These are phyloP conservation scores for Cyclopterus lumpus DNA, from an alignment of 2,797 vertebrate species.

Conservation along the genomic window DNA sequence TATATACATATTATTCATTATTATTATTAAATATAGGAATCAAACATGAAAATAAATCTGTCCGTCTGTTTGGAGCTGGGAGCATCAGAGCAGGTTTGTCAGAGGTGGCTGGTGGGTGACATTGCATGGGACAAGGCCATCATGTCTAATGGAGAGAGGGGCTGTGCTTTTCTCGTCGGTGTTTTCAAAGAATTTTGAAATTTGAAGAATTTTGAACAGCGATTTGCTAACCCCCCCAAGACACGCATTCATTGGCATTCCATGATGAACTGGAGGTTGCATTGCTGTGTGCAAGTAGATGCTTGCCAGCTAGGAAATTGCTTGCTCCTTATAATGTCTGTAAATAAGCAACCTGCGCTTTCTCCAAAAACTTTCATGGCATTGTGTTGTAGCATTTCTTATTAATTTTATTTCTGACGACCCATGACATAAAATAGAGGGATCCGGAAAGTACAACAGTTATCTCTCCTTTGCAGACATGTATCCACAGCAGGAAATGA, in stretches of 20 bases:
- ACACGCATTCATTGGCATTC: background rate
- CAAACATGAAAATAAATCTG: background rate
- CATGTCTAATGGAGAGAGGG: too few species aligned
- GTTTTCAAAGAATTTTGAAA: too few species aligned
- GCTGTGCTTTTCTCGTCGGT: too few species aligned
- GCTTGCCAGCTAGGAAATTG: background rate
- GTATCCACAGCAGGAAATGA: background rate
- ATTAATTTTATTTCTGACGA: too few species aligned
- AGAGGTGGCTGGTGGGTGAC: background rate
- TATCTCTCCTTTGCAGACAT: background rate
- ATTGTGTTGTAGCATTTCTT: too few species aligned
- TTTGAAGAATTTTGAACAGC: too few species aligned
- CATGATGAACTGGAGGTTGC: background rate
- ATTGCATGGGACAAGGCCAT: too few species aligned
- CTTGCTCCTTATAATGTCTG: background rate
- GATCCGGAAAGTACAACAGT: background rate
- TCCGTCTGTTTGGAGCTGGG: background rate
- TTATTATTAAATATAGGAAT: background rate
- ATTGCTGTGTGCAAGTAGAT: background rate
- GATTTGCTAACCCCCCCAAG: background rate
- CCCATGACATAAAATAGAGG: background rate
- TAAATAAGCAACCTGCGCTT: background rate
- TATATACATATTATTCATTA: too few species aligned
- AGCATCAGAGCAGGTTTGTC: background rate
- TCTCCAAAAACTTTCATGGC: too few species aligned